Evolutionary conservation across 1,140 invertebrate species (phyloP).

Genomic region (Varroa destructor): DNA sequence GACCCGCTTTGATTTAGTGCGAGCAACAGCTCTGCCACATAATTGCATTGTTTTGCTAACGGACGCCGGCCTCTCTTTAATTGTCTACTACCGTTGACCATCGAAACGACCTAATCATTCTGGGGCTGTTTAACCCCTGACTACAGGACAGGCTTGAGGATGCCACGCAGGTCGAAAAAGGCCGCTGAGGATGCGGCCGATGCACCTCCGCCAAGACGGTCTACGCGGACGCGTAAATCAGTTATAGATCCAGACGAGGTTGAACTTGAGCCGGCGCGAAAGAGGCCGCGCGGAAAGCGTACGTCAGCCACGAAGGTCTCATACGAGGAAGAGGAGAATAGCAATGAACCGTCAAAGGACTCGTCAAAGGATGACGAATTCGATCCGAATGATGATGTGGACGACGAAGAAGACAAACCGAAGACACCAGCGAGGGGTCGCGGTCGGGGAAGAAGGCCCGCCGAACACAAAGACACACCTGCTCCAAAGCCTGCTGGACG

Average conservation of each 20-base stretch:
- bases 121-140: too few species aligned
- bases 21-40: too few species aligned
- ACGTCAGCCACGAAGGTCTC: neutral
- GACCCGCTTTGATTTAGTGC: too few species aligned
- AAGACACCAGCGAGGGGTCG: neutral
- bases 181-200: slow-evolving; percentile 4
- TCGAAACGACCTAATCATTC: too few species aligned
- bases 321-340: slow-evolving; percentile 1
- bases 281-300: neutral
- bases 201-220: slow-evolving; percentile 13
- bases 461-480: slow-evolving; percentile 15
- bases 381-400: neutral
- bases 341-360: neutral
- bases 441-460: neutral
- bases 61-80: too few species aligned
- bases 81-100: too few species aligned
- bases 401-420: neutral
- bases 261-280: slow-evolving; percentile 1
- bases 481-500: neutral
- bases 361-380: slow-evolving; percentile 14
- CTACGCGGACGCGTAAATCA: slow-evolving; percentile 2
- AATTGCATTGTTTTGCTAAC: too few species aligned
- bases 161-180: slow-evolving; percentile 12
- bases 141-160: neutral
- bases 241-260: neutral